Percentiles rank a stretch among this genome's conserved stretches.
phyloP scores from a whole-genome alignment of 2,113 vertebrate genomes.

The Chlamydotis undulata region DNA sequence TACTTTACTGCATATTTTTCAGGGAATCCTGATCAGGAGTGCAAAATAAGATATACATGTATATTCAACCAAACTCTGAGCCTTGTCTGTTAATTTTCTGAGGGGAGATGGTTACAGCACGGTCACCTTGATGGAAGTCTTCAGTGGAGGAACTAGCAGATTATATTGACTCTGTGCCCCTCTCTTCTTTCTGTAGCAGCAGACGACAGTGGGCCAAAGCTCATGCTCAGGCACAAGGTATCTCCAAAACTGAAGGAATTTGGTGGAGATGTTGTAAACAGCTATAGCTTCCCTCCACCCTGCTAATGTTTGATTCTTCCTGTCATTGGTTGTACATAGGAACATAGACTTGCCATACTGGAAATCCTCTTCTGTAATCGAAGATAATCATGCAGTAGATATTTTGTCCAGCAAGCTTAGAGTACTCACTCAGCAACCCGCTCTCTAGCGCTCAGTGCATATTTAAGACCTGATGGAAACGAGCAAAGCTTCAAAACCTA shows the following conservation, averaged over 20 bases:
- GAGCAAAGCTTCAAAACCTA: neutral
- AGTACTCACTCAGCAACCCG: neutral
- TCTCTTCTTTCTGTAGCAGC: neutral
- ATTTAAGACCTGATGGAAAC: neutral
- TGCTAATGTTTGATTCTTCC: neutral
- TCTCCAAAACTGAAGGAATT: neutral
- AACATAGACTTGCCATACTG: neutral
- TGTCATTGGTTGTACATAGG: neutral
- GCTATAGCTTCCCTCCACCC: neutral
- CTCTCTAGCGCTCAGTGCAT: neutral
- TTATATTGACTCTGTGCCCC: neutral
- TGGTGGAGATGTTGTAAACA: neutral
- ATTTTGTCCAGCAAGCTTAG: neutral
- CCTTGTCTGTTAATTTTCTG: neutral
- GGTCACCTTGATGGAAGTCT: neutral
- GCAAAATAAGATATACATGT: neutral
- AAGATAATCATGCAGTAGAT: neutral
- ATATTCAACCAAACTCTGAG: neutral
- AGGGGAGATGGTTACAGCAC: neutral
- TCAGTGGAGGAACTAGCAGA: neutral
- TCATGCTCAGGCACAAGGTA: fast-evolving
- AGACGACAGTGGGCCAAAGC: neutral
- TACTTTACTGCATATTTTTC: neutral
- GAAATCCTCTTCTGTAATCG: neutral
- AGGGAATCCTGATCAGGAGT: neutral